Evolutionary conservation across 2,797 vertebrate species (phyloP), one percentile per base, ranked within the genome.

Genomic region (Malacoctenus gilli): DNA sequence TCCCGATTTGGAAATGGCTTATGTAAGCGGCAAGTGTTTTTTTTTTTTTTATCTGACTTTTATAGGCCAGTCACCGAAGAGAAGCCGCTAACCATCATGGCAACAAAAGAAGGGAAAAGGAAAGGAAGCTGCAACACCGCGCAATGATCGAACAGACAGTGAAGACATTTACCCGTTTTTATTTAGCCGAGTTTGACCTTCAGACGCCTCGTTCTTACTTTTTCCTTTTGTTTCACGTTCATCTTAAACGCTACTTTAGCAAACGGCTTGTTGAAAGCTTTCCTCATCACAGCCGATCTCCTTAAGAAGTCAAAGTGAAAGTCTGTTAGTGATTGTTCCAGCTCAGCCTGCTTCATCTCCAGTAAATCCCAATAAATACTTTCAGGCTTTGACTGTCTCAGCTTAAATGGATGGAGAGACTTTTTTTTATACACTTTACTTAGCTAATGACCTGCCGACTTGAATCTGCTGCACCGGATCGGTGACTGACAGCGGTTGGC

Each of bases 361-460:
- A 66, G 8, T 38, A 12, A 63, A 51, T 41, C 46, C 52, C 21
- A 56, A n/a, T 20, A 37, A 57, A 72, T 21, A 18, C 10, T 5
- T 38, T 20, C 4, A 5, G 15, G 12, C 11, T 15, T 15, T 20
- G 30, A 54, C 22, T 14, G 43, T 35, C 15, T 11, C 20, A 39
- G 9, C 16, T 55, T 14, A 46, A 72, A 54, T 25, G 8, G 31
- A 50, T 37, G 41, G n/a, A 25, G 32, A 43, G 2, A 4, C 14
- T 38, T 37, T 62, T 66, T 43, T 4, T 16, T 38, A 62, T 39
- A 48, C 56, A 28, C 42, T 50, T 47, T 41, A 58, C 59, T 61
- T 51, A 51, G 42, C 48, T 73, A 55, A 77, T 55, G 40, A 54
- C 43, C 22, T 16, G 37, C 38, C 25, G 51, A 46, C 56, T 54